Base-by-base conservation (phyloP, 2,113 vertebrate species). In the Cavia porcellus region DNA sequence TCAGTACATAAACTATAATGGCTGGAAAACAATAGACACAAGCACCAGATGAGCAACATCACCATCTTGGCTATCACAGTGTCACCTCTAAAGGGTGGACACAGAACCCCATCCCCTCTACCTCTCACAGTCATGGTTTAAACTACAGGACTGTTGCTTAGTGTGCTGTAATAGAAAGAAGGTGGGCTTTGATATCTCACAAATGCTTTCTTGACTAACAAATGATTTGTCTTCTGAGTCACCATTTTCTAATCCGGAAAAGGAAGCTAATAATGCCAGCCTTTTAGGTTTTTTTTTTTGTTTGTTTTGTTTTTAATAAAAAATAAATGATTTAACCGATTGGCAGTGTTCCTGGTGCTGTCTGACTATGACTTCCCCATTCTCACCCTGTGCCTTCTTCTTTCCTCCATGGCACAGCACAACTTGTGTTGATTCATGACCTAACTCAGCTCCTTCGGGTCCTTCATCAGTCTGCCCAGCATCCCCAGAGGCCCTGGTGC, bases 161-260 rank as follows among this genome's bases (percentile, higher is more conserved):
- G 57, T n/a, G 35, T 3, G 1, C 12, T 24, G 6, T n/a, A 59
- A 55, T 45, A 20, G 83, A 62, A 70, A 86, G 30, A 83, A 52
- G 45, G 84, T 74, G 20, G 17, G 32, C 38, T 61, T 72, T 14
- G 8, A 25, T 47, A 45, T 42, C 52, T 82, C 14, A 1, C 24
- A 77, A 77, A 45, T 22, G 38, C 47, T 89, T 42, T 86, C n/a
- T 79, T 47, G 35, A 50, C 14, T 89, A 59, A 96, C 28, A 74
- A 89, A 35, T 14, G 2, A 90, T 68, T 79, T 35, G 59, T 42
- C 62, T 84, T 86, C n/a, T 85, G 80, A 80, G 61, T 79, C 89
- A 66, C 74, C 59, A n/a, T 74, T 86, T 97, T 89, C 38, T 61
- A 89, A 92, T 92, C 55, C 62, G 80, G 87, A 83, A 93, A 92